These are phyloP conservation scores for Megaleporinus macrocephalus DNA, from an alignment of 2,113 vertebrate genomes.

Conservation along the genomic window DNA sequence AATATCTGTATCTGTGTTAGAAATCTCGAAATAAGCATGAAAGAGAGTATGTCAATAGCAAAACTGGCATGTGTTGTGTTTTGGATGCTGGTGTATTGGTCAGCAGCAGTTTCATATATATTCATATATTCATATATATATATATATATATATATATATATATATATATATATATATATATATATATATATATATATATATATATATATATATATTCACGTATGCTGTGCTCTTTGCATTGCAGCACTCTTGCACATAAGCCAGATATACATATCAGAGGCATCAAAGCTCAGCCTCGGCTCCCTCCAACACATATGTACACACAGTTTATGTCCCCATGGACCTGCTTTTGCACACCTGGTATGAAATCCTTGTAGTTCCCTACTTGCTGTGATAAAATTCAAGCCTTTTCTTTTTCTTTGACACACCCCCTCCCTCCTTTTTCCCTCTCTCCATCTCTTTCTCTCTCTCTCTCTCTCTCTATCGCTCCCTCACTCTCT, in stretches of 20 bases:
- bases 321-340: conserved; percentile 25
- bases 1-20: too few relatives aligned
- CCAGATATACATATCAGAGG: conserved; percentile 2
- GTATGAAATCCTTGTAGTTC: conserved; percentile 35
- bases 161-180: too few relatives aligned
- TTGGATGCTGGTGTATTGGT: too few relatives aligned
- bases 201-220: not conserved
- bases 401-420: conserved; percentile 17
- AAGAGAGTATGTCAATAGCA: too few relatives aligned
- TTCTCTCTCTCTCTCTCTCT: not conserved
- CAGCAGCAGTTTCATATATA: too few relatives aligned
- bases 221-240: not conserved
- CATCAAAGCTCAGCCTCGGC: not conserved
- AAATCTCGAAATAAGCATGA: too few relatives aligned
- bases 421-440: not conserved
- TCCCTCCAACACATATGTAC: conserved; percentile 7
- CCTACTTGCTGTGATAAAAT: conserved; percentile 35
- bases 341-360: conserved; percentile 12
- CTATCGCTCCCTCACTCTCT: conserved; percentile 54
- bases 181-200: too few relatives aligned
- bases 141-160: too few relatives aligned
- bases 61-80: too few relatives aligned
- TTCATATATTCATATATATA: too few relatives aligned
- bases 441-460: not conserved
- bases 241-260: conserved; percentile 14